Conservation (phyloP, 2,797 vertebrate genomes). For the Leucoraja ocellata region DNA sequence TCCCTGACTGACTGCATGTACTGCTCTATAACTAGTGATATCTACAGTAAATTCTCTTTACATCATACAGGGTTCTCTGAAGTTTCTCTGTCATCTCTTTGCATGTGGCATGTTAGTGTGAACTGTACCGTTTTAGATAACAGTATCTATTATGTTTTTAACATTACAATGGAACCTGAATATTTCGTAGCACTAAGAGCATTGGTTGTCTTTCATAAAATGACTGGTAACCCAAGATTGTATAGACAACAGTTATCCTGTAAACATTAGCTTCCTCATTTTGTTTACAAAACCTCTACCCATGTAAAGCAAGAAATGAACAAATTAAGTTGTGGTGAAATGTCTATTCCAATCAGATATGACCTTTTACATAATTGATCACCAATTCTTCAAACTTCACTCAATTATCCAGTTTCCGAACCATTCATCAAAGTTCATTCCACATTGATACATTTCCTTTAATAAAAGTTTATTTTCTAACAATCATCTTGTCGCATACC, state of each 20-base stretch:
- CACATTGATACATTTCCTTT: slow-evolving; percentile 3
- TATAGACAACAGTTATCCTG: background rate
- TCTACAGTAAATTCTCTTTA: background rate
- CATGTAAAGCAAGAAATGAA: background rate
- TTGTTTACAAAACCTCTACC: background rate
- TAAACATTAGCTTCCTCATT: background rate
- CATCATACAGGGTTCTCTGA: background rate
- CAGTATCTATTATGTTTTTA: background rate
- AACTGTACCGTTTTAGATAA: background rate
- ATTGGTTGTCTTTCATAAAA: background rate
- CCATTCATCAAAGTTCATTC: background rate
- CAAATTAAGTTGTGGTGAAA: background rate
- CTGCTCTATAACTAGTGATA: background rate
- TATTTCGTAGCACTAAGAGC: background rate
- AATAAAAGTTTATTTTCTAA: background rate
- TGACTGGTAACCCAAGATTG: no score
- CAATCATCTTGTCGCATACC: background rate
- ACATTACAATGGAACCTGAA: slow-evolving; percentile 17
- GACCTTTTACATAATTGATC: background rate
- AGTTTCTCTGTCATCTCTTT: slow-evolving; percentile 5
- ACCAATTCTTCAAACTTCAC: background rate
- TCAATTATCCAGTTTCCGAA: background rate
- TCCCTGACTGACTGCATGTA: slow-evolving; percentile 13
- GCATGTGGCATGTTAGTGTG: slow-evolving; percentile 33
- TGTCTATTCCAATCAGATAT: background rate